Evolutionary conservation across 1,140 invertebrate species (phyloP).

Genomic region (Anastatus disparis): DNA sequence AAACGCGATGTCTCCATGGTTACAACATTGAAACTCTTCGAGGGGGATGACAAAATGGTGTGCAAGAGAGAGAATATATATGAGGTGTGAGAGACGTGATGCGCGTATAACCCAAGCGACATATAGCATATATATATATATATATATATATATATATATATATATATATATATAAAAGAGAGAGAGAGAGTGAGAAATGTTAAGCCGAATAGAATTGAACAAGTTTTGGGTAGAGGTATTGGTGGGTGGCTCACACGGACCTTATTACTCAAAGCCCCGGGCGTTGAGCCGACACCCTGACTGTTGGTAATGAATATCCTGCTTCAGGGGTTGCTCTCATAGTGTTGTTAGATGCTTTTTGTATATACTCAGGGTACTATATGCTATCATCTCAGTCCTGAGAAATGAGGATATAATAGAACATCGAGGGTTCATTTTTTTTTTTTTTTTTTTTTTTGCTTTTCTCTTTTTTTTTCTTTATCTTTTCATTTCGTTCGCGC

Average conservation of each 20-base stretch:
- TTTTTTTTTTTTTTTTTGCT: not conserved
- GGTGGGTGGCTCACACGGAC: not conserved
- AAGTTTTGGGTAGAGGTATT: too few relatives aligned
- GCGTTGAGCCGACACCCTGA: not conserved
- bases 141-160: not conserved
- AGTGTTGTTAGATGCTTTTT: too few relatives aligned
- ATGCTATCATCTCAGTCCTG: not conserved
- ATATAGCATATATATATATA: not conserved
- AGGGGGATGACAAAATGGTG: conserved; percentile 67
- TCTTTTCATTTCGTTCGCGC: not conserved
- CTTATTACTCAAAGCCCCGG: conserved; percentile 26
- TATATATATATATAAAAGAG: too few relatives aligned
- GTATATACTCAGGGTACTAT: too few relatives aligned
- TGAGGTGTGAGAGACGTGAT: conserved; percentile 52
- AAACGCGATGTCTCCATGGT: conserved; percentile 67
- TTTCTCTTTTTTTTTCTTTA: not conserved
- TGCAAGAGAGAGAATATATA: too few relatives aligned
- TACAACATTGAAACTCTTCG: conserved; percentile 65
- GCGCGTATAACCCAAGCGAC: conserved; percentile 35
- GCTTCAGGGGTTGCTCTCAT: too few relatives aligned
- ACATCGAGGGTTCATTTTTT: not conserved
- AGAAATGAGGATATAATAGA: not conserved
- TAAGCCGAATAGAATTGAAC: too few relatives aligned
- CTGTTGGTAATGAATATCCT: conserved; percentile 41
- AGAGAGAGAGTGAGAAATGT: too few relatives aligned